Base-by-base conservation (phyloP, 1,140 invertebrate species). In the Ostrea edulis region DNA sequence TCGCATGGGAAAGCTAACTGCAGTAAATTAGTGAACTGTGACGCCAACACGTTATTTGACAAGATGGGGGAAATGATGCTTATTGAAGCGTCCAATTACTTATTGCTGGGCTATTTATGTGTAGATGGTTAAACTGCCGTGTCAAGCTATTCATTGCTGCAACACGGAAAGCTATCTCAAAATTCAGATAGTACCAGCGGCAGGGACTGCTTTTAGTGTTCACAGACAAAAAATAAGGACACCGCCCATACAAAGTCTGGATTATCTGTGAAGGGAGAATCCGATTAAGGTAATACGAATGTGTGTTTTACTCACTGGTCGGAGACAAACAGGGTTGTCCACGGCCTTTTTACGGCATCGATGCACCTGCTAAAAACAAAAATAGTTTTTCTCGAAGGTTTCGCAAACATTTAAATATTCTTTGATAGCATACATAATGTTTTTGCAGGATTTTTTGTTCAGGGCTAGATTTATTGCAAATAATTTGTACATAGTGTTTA, bases 61-160 rank as follows among this genome's bases (percentile, higher is more conserved):
- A 77, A 77, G 68, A 77, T 77, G 68, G 68, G 68, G 68, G 68
- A 77, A 77, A 77, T 77, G 68, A 77, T 77, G 68, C 68, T 77
- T 77, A 77, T 77, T 77, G 68, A 77, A 77, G 68, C 68, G 68
- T 77, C 68, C 68, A 77, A 77, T 77, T 77, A 77, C 68, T 77
- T 77, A 77, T 35, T 77, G 68, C 29, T 25, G 68, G 68, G 8
- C 29, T 62, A 77, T 35, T 77, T 77, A 5, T 44, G 68, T 77
- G 68, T 77, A 77, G 68, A 77, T 77, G 68, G 68, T 77, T 77
- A 77, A 77, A 77, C 68, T 77, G 68, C 68, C 68, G 68, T 77
- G 68, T 77, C 68, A 25, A 35, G 68, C 29, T 35, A 35, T 77
- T 77, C 35, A 77, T 77, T 77, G 68, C 68, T 77, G 68, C 8